Evolutionary conservation across 2,797 vertebrate genomes (phyloP).

Genomic region (Mormyrops boulengeri): DNA sequence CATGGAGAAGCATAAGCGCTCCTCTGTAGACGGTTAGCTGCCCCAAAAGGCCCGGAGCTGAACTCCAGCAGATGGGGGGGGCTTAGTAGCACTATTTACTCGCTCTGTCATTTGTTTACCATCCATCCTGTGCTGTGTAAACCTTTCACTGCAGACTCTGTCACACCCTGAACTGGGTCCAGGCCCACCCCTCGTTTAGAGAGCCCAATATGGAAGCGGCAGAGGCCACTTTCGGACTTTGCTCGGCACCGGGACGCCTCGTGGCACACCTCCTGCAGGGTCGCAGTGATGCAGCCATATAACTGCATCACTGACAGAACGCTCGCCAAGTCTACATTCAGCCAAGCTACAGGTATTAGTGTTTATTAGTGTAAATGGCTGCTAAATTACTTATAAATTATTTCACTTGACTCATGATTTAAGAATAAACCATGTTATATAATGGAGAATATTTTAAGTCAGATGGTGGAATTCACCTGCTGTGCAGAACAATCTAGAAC

Average conservation of each 20-base stretch:
- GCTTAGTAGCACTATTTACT: constrained; percentile 4
- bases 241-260: neutral
- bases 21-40: neutral
- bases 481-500: neutral
- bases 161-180: neutral
- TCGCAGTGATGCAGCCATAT: neutral
- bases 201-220: constrained; percentile 10
- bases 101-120: constrained; percentile 17
- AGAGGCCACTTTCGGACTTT: neutral
- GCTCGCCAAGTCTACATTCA: neutral
- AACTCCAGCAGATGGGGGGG: neutral
- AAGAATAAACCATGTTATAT: neutral
- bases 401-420: neutral
- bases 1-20: neutral
- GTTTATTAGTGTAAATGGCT: neutral
- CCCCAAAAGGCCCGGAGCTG: neutral
- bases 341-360: neutral
- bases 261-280: neutral
- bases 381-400: neutral
- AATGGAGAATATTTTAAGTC: neutral
- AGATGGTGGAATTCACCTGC: neutral
- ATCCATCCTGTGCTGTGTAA: constrained; percentile 14
- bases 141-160: neutral
- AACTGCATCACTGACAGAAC: neutral
- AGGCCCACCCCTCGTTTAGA: neutral